phyloP scores from a whole-genome alignment of 2,888 invertebrate genomes.

The Cryptocephalus moraei region DNA sequence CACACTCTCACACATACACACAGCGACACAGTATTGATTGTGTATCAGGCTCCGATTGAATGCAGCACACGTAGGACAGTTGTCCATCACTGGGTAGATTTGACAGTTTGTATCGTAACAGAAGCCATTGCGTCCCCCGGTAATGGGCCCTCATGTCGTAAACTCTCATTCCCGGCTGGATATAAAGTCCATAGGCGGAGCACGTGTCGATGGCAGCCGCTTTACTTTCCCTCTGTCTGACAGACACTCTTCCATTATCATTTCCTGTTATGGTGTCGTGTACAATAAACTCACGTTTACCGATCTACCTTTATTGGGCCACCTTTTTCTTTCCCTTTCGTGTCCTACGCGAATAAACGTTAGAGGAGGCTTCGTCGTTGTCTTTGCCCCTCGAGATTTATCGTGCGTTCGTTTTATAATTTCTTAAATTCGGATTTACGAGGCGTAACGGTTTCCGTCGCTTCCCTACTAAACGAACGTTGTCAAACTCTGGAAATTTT shows the following conservation, averaged over 20 bases:
- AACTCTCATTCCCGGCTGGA: conserved; percentile 36
- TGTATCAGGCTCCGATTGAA: conserved; percentile 4
- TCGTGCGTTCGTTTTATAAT: too few relatives aligned
- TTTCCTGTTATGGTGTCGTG: conserved; percentile 12
- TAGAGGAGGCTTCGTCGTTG: too few relatives aligned
- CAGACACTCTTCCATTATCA: conserved; percentile 15
- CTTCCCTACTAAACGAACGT: too few relatives aligned
- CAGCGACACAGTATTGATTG: not conserved
- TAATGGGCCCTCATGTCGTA: conserved; percentile 32
- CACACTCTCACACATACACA: too few relatives aligned
- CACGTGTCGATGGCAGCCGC: not conserved
- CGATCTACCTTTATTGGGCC: conserved; percentile 7
- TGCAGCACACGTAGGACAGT: conserved; percentile 29
- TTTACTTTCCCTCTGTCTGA: conserved; percentile 5
- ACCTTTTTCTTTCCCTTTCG: not conserved
- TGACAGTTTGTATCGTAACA: conserved; percentile 32
- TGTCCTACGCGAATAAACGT: not conserved
- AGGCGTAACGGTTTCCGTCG: too few relatives aligned
- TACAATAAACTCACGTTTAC: conserved; percentile 15
- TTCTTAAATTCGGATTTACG: too few relatives aligned
- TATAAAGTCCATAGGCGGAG: conserved; percentile 15
- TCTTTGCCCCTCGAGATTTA: too few relatives aligned
- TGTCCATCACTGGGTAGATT: conserved; percentile 31
- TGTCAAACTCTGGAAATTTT: too few relatives aligned
- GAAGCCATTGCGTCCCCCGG: conserved; percentile 30